Conservation (phyloP, 1,140 invertebrate genomes). For the Drosophila teissieri region DNA sequence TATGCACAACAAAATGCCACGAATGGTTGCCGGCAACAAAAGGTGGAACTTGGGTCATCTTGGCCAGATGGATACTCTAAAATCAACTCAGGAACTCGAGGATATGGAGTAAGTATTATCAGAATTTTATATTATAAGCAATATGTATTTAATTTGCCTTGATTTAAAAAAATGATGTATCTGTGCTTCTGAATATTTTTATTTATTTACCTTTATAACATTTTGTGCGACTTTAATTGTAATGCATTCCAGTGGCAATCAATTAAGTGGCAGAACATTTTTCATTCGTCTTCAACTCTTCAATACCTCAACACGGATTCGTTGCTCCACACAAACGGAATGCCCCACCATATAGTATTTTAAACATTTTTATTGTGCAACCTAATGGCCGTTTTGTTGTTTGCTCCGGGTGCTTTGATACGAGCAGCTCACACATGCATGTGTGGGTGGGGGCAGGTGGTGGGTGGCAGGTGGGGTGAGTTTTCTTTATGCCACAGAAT, state of each 20-base stretch:
- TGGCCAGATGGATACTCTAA: background rate
- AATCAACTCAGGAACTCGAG: too few species aligned
- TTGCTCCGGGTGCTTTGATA: constrained; percentile 46
- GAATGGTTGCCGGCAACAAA: constrained; percentile 25
- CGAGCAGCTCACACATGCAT: constrained; percentile 14
- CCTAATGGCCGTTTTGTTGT: constrained; percentile 75
- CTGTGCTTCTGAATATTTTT: too few species aligned
- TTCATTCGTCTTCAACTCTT: background rate
- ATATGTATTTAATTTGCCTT: too few species aligned
- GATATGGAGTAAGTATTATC: too few species aligned
- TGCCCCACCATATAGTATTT: constrained; percentile 62
- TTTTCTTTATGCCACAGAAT: constrained; percentile 70
- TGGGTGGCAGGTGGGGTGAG: background rate
- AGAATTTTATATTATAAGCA: too few species aligned
- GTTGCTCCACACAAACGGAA: constrained; percentile 36
- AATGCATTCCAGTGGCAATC: background rate
- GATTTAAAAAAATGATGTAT: too few species aligned
- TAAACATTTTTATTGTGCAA: constrained; percentile 79
- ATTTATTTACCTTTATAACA: too few species aligned
- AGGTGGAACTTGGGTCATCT: background rate
- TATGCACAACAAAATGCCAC: constrained; percentile 56
- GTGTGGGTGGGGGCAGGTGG: too few species aligned
- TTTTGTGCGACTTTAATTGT: background rate
- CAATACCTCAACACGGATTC: constrained; percentile 27
- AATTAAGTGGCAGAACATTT: constrained; percentile 14